phyloP scores from a whole-genome alignment of 2,797 vertebrate genomes.

The Gadopsis bispinosus region DNA sequence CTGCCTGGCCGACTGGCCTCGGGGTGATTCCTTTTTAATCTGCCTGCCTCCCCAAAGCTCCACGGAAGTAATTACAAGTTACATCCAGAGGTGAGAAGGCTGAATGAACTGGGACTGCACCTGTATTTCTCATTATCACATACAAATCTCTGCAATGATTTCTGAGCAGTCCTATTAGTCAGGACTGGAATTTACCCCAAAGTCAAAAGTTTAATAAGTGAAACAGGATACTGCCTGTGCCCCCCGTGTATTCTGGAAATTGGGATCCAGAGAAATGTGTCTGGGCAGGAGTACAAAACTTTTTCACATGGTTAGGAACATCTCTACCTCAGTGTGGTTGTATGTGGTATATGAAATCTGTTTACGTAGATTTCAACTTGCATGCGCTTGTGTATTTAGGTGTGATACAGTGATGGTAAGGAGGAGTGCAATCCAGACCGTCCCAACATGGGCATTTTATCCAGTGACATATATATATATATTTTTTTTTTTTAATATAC shows the following conservation, averaged over 20 bases:
- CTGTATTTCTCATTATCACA: constrained; percentile 68
- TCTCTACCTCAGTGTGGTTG: background rate
- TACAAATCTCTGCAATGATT: constrained; percentile 60
- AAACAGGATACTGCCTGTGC: constrained; percentile 48
- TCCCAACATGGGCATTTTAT: background rate
- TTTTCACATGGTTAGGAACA: background rate
- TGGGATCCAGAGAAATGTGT: constrained; percentile 27
- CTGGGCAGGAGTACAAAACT: constrained; percentile 20
- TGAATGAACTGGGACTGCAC: constrained; percentile 52
- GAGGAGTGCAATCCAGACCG: background rate
- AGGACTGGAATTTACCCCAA: constrained; percentile 45
- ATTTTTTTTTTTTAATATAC: too few relatives aligned
- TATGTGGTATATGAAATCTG: background rate
- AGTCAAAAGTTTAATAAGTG: constrained; percentile 59
- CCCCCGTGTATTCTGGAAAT: constrained; percentile 27
- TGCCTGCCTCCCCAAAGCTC: constrained; percentile 58
- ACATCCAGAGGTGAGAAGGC: constrained; percentile 70
- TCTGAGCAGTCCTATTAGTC: constrained; percentile 50
- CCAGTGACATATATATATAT: background rate
- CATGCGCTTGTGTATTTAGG: background rate
- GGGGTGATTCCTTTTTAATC: constrained; percentile 73
- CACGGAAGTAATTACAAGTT: constrained; percentile 73
- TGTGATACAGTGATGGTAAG: background rate
- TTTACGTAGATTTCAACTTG: too few relatives aligned
- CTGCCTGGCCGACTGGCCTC: constrained; percentile 44